These are phyloP conservation scores for Tapirus indicus DNA, from an alignment of 2,797 vertebrate genomes.

Conservation along the genomic window DNA sequence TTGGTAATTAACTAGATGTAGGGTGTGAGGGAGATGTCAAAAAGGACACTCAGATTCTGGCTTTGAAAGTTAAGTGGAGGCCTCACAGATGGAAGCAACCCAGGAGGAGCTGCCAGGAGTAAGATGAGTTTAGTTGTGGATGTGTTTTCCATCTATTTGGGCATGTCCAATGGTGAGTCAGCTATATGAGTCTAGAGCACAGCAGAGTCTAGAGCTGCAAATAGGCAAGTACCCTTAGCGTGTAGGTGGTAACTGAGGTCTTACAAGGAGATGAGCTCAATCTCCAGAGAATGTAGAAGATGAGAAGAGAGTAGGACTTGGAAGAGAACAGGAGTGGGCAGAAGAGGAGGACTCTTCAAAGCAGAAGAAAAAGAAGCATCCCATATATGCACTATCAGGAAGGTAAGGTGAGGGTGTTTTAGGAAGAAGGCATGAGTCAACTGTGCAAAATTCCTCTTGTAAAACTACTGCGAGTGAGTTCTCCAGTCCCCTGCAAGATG, in stretches of 20 bases:
- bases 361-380: background rate
- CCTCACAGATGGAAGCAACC: background rate
- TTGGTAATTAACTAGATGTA: background rate
- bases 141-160: background rate
- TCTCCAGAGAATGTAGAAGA: background rate
- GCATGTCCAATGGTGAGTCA: background rate
- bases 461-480: background rate
- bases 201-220: background rate
- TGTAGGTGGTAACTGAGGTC: background rate
- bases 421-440: background rate
- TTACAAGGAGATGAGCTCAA: background rate
- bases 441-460: background rate
- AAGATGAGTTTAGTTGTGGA: background rate
- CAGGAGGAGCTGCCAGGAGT: background rate
- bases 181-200: background rate
- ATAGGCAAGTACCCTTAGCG: background rate
- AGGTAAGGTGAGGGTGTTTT: background rate
- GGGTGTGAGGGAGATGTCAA: background rate
- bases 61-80: background rate
- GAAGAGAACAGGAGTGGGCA: background rate
- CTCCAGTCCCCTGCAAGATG: background rate
- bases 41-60: background rate
- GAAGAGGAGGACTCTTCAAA: background rate
- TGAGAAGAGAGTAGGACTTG: background rate
- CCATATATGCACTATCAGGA: background rate